A percentile compares a stretch with the other conserved stretches of the same genome.
Evolutionary conservation across 2,113 vertebrate genomes (phyloP).

Genomic region (Brienomyrus longianalis): DNA sequence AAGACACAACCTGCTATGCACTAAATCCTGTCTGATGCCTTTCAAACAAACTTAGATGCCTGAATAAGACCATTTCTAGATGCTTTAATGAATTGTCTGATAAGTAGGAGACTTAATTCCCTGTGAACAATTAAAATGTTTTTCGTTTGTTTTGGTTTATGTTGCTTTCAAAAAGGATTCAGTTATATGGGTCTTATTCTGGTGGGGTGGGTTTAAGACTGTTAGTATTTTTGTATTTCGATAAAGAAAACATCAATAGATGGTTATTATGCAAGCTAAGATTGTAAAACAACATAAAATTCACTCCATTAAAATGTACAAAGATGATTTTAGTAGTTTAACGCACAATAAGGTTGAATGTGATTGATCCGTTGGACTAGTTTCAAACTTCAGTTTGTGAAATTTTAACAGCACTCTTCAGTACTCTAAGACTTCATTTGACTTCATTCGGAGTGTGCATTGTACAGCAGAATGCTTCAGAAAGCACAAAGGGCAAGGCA

Average conservation of each 20-base stretch:
- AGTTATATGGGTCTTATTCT: conserved; percentile 62
- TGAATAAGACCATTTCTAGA: conserved; percentile 66
- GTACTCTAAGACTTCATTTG: conserved; percentile 35
- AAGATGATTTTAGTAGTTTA: conserved; percentile 4
- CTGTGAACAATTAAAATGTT: not conserved
- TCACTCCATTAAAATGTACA: not conserved
- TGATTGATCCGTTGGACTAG: not conserved
- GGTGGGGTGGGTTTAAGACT: conserved; percentile 30
- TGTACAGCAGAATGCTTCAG: conserved; percentile 27
- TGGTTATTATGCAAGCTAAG: conserved; percentile 79
- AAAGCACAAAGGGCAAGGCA: conserved; percentile 3
- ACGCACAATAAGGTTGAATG: not conserved
- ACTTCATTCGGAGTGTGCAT: conserved; percentile 33
- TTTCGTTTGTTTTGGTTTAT: conserved; percentile 48
- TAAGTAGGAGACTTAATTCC: not conserved
- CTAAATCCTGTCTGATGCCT: conserved; percentile 85
- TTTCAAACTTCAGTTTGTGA: conserved; percentile 36
- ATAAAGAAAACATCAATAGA: conserved; percentile 66
- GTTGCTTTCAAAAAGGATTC: conserved; percentile 73
- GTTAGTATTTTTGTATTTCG: conserved; percentile 51
- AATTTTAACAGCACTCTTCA: conserved; percentile 68
- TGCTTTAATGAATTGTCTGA: conserved; percentile 49
- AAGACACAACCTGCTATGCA: conserved; percentile 78
- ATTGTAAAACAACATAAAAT: conserved; percentile 47
- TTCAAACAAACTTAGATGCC: conserved; percentile 83